phyloP scores from a whole-genome alignment of 2,113 vertebrate species.

The Neotragus moschatus region DNA sequence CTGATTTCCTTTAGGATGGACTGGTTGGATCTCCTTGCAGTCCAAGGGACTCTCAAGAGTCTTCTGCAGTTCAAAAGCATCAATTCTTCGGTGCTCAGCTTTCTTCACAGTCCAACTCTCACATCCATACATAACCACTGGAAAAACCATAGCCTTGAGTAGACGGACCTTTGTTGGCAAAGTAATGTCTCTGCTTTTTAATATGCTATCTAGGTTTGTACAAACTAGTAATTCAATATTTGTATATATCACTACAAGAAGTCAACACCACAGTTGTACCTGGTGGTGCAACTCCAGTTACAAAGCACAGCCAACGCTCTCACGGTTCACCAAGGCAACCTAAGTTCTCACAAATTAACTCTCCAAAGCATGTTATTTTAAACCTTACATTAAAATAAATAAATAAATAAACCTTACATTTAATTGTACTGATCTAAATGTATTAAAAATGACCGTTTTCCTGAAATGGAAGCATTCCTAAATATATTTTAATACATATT shows the following conservation, averaged over 20 bases:
- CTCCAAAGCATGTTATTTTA: background rate
- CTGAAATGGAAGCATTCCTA: background rate
- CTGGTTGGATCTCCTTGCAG: too few species aligned
- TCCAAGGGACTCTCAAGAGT: too few species aligned
- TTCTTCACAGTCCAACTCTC: too few species aligned
- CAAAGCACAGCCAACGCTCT: background rate
- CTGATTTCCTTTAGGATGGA: too few species aligned
- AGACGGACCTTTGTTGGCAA: too few species aligned
- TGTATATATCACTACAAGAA: background rate
- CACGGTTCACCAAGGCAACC: background rate
- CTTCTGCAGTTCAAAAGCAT: too few species aligned
- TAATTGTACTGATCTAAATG: slow-evolving; percentile 1
- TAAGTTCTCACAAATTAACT: background rate
- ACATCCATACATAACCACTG: too few species aligned
- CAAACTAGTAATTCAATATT: background rate
- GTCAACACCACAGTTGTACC: background rate
- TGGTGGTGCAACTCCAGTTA: background rate
- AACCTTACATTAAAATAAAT: background rate
- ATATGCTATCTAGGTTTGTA: too few species aligned
- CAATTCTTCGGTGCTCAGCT: too few species aligned
- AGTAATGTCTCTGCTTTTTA: too few species aligned
- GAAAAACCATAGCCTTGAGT: too few species aligned
- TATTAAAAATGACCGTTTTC: background rate
- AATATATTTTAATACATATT: background rate
- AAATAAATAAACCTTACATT: background rate